Evolutionary conservation across 2,113 vertebrate species (phyloP).

Genomic region (Myrmecophaga tridactyla): DNA sequence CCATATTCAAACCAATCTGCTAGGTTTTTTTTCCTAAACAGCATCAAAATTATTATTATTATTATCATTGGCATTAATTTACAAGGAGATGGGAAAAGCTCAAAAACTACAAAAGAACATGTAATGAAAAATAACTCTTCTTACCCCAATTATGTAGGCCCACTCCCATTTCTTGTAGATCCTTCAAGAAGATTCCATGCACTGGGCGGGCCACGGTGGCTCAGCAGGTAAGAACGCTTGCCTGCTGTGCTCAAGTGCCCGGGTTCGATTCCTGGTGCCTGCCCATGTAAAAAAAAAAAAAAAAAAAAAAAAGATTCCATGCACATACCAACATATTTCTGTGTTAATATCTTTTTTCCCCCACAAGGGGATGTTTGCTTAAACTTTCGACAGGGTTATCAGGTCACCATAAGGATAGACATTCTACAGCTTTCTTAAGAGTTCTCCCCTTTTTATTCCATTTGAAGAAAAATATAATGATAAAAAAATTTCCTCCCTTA

Average conservation of each 20-base stretch:
- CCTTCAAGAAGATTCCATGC: neutral
- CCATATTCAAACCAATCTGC: neutral
- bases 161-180: neutral
- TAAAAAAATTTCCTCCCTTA: neutral
- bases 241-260: too few species aligned
- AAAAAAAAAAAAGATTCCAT: too few species aligned
- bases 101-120: constrained; percentile 6
- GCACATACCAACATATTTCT: neutral
- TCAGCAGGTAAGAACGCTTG: too few species aligned
- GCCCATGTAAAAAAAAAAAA: too few species aligned
- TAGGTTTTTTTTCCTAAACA: neutral
- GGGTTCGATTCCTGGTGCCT: too few species aligned
- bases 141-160: neutral
- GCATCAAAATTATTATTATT: neutral
- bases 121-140: neutral
- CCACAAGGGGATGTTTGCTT: neutral
- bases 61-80: neutral
- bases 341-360: neutral
- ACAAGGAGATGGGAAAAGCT: neutral
- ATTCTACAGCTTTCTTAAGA: neutral
- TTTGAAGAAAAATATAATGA: neutral
- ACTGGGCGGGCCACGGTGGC: too few species aligned
- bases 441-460: neutral
- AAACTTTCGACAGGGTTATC: neutral
- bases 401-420: neutral